These are phyloP conservation scores for Radopholus similis DNA, from an alignment of 1,140 invertebrate species.

Conservation along the genomic window DNA sequence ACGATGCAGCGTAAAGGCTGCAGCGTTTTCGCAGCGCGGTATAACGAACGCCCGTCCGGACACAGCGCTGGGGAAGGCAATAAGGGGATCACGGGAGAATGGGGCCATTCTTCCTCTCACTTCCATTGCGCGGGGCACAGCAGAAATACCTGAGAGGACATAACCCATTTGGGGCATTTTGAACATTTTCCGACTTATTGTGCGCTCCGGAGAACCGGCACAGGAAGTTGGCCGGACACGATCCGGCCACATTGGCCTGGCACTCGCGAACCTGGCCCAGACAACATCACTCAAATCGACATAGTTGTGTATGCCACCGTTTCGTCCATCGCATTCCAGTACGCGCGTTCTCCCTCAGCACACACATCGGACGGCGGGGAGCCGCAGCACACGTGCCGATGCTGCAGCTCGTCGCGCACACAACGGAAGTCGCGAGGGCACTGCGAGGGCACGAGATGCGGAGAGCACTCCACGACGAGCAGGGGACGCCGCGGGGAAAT, in stretches of 20 bases:
- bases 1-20: conserved; percentile 49
- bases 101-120: too few relatives aligned
- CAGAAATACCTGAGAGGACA: conserved; percentile 44
- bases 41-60: conserved; percentile 48
- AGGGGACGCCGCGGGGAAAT: too few relatives aligned
- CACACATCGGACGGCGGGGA: conserved; percentile 45
- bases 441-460: background rate
- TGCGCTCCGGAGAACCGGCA: conserved; percentile 47
- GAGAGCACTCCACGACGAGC: background rate
- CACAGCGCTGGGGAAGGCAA: conserved; percentile 56
- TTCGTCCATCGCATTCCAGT: conserved; percentile 54
- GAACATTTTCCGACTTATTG: conserved; percentile 34
- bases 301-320: conserved; percentile 1
- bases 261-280: conserved; percentile 37
- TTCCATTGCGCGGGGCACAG: conserved; percentile 52
- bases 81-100: too few relatives aligned
- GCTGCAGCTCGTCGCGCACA: conserved; percentile 39
- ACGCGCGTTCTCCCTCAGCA: conserved; percentile 53
- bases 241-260: conserved; percentile 52
- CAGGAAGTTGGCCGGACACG: conserved; percentile 50
- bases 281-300: conserved; percentile 11
- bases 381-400: conserved; percentile 53
- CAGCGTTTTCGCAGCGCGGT: conserved; percentile 46
- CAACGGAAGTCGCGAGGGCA: conserved; percentile 47
- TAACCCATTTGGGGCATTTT: too few relatives aligned